Percentiles rank a stretch among this genome's conserved stretches.
phyloP scores from a whole-genome alignment of 2,113 vertebrate species.

The Prionailurus viverrinus region DNA sequence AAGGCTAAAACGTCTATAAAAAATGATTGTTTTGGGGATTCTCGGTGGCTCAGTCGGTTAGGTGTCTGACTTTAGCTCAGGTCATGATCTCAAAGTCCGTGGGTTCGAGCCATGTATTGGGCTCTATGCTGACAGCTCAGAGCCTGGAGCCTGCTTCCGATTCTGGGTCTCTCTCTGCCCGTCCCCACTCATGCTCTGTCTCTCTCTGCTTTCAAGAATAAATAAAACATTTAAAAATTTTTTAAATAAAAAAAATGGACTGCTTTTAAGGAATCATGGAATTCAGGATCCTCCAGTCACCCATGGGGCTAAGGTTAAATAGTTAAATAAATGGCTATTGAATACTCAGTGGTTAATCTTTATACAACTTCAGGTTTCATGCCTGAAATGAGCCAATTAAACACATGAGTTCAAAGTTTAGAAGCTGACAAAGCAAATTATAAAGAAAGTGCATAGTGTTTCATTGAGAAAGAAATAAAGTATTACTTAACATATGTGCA shows the following conservation, averaged over 20 bases:
- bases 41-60: too few species aligned
- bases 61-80: too few species aligned
- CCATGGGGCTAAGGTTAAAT: background rate
- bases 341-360: conserved; percentile 61
- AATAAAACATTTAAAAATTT: too few species aligned
- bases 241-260: background rate
- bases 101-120: too few species aligned
- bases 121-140: too few species aligned
- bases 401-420: conserved; percentile 59
- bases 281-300: background rate
- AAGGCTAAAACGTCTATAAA: background rate
- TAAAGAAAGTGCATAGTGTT: background rate
- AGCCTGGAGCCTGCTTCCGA: too few species aligned
- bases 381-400: background rate
- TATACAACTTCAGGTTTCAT: background rate
- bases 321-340: background rate
- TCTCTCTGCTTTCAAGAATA: too few species aligned
- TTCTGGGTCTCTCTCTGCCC: too few species aligned
- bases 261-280: background rate
- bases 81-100: too few species aligned
- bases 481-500: background rate
- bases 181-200: too few species aligned
- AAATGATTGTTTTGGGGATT: background rate
- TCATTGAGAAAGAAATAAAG: background rate
- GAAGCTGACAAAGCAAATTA: background rate